These are phyloP conservation scores for Mormyrus lacerda DNA, from an alignment of 2,113 vertebrate species.

Conservation along the genomic window DNA sequence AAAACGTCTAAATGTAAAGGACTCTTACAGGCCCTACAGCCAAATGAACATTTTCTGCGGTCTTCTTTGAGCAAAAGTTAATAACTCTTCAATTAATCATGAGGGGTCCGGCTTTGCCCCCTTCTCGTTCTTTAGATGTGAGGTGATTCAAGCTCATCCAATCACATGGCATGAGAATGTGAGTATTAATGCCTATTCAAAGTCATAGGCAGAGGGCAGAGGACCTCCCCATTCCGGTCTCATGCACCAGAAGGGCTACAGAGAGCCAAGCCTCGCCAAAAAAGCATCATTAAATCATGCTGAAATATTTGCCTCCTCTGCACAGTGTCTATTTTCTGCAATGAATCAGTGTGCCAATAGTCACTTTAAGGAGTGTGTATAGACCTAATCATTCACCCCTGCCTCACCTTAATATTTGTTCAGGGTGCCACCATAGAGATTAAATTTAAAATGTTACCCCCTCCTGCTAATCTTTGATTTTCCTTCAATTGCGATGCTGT, in stretches of 20 bases:
- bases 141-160: background rate
- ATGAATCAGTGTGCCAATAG: background rate
- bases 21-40: conserved; percentile 48
- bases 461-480: background rate
- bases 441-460: background rate
- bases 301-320: background rate
- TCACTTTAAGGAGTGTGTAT: background rate
- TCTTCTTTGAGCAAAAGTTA: conserved; percentile 55
- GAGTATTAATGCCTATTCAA: background rate
- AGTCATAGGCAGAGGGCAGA: background rate
- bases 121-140: conserved; percentile 38
- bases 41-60: conserved; percentile 46
- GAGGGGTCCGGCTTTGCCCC: conserved; percentile 46
- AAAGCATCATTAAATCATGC: background rate
- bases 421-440: background rate
- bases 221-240: background rate
- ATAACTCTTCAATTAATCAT: conserved; percentile 64
- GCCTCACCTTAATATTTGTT: background rate
- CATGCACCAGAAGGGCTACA: background rate
- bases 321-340: background rate
- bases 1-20: conserved; percentile 50
- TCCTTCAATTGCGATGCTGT: background rate
- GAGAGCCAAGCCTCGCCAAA: background rate
- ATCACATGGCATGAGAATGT: background rate
- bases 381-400: background rate